phyloP scores from a whole-genome alignment of 2,113 vertebrate species.

The Balaenoptera acutorostrata region DNA sequence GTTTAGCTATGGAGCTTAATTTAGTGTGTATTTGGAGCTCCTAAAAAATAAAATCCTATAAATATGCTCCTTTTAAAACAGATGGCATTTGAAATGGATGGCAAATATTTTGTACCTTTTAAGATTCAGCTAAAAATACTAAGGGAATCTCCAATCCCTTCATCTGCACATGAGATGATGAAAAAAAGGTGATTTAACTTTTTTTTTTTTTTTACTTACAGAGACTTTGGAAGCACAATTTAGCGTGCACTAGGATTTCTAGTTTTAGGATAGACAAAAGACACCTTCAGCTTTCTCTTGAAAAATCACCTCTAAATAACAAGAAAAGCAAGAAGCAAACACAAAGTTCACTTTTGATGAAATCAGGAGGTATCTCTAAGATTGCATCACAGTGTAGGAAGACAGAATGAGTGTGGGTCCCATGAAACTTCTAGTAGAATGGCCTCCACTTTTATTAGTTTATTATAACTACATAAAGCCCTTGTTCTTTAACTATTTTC shows the following conservation, averaged over 20 bases:
- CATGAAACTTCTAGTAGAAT: constrained; percentile 82
- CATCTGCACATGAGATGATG: neutral
- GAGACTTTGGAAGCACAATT: neutral
- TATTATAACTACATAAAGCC: neutral
- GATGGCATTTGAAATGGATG: neutral
- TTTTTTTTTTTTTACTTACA: neutral
- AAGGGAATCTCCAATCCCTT: neutral
- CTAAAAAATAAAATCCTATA: neutral
- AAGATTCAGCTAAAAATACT: neutral
- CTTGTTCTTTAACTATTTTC: neutral
- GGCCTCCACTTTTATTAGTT: constrained; percentile 62
- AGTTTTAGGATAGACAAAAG: neutral
- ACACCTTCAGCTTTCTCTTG: neutral
- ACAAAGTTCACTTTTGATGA: neutral
- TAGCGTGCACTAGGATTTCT: neutral
- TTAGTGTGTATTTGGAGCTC: neutral
- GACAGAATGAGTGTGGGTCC: neutral
- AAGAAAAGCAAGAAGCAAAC: neutral
- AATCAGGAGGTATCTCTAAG: neutral
- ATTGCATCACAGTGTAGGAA: neutral
- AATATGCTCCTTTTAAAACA: neutral
- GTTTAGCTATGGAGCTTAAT: neutral
- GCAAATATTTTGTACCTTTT: neutral
- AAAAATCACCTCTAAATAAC: neutral
- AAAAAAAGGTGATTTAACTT: neutral